A percentile compares a stretch with the other conserved stretches of the same genome.
Evolutionary conservation across 2,888 invertebrate genomes (phyloP).

Genomic region (Xanthia togata): DNA sequence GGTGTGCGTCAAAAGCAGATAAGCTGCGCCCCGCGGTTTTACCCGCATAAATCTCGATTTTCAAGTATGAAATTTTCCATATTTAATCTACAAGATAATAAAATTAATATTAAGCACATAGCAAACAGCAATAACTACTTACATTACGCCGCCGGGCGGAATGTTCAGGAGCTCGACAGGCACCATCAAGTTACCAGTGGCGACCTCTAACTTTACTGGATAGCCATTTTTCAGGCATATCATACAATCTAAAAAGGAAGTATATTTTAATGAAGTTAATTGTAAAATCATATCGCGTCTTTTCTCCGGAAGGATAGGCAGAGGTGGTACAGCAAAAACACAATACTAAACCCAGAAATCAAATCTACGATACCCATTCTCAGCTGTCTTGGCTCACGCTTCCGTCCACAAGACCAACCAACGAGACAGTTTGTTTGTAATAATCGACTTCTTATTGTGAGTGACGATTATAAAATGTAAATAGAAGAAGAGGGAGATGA

Average conservation of each 20-base stretch:
- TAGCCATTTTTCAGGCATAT: constrained; percentile 78
- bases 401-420: not conserved
- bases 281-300: not conserved
- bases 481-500: not conserved
- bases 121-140: constrained; percentile 61
- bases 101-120: not conserved
- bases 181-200: constrained; percentile 67
- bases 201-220: constrained; percentile 73
- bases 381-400: too few relatives aligned
- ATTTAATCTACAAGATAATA: not conserved
- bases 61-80: not conserved
- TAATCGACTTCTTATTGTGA: not conserved
- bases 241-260: constrained; percentile 77
- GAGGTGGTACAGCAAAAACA: not conserved
- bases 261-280: not conserved
- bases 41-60: not conserved
- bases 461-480: not conserved
- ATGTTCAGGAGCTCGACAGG: constrained; percentile 82
- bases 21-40: too few relatives aligned
- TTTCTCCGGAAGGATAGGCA: not conserved
- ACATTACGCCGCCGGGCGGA: constrained; percentile 78
- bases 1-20: not conserved
- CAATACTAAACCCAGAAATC: not conserved
- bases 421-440: not conserved
- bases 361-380: not conserved